Conservation (phyloP, 2,113 vertebrate genomes). For the Heloderma charlesbogerti region DNA sequence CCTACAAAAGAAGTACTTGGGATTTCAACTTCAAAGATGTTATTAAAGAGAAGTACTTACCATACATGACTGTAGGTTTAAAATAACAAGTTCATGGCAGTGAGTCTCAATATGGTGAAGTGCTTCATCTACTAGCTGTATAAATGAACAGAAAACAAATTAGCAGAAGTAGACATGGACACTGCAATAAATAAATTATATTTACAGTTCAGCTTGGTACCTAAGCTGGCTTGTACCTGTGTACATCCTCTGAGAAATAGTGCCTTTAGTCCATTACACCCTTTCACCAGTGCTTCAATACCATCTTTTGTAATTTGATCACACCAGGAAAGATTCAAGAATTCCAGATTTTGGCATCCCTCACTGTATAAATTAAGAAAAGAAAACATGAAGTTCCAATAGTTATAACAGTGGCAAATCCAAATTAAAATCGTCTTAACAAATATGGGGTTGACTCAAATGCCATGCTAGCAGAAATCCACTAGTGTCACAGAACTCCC, state of each 20-base stretch:
- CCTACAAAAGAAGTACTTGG: not conserved
- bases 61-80: slow-evolving; percentile 92
- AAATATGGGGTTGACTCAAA: slow-evolving; percentile 20
- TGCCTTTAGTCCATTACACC: slow-evolving; percentile 85
- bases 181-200: slow-evolving; percentile 37
- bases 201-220: not conserved
- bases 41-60: slow-evolving; percentile 74
- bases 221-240: slow-evolving; percentile 80
- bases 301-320: slow-evolving; percentile 94
- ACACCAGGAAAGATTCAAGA: slow-evolving; percentile 94
- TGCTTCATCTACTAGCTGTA: slow-evolving; percentile 90
- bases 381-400: slow-evolving; percentile 61
- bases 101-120: slow-evolving; percentile 91
- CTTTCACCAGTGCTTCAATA: slow-evolving; percentile 90
- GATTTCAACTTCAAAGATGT: not conserved
- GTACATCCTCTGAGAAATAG: slow-evolving; percentile 93
- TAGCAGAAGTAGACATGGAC: slow-evolving; percentile 44
- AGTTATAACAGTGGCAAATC: slow-evolving; percentile 68
- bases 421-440: slow-evolving; percentile 69
- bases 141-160: slow-evolving; percentile 40
- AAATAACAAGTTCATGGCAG: slow-evolving; percentile 90
- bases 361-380: slow-evolving; percentile 80
- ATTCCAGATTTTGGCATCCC: slow-evolving; percentile 91
- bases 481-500: too few species aligned
- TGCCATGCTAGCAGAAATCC: too few species aligned